A percentile compares a stretch with the other conserved stretches of the same genome.
Evolutionary conservation across 2,113 vertebrate species (phyloP).

Genomic region (Chroicocephalus ridibundus): DNA sequence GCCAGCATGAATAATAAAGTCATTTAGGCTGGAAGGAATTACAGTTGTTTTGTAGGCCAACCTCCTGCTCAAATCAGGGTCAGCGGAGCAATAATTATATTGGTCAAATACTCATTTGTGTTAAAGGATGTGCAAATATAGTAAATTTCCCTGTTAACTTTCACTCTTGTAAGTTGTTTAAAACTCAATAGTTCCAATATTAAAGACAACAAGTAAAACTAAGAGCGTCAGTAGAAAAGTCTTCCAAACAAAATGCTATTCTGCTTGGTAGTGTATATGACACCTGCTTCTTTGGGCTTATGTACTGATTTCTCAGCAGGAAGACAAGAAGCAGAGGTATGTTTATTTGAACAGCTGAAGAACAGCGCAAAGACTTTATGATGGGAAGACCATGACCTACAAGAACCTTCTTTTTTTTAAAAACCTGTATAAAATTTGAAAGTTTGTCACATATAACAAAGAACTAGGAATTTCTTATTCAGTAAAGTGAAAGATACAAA

Average conservation of each 20-base stretch:
- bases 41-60: background rate
- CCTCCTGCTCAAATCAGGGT: background rate
- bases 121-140: background rate
- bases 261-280: background rate
- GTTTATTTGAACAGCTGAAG: conserved; percentile 79
- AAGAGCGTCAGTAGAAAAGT: background rate
- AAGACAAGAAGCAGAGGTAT: conserved; percentile 8
- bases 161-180: background rate
- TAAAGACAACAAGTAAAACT: background rate
- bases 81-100: background rate
- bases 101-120: background rate
- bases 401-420: conserved; percentile 11
- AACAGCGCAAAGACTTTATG: conserved; percentile 5
- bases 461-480: background rate
- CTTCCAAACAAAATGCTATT: background rate
- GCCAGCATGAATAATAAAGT: background rate
- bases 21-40: background rate
- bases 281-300: conserved; percentile 16
- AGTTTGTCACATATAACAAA: background rate
- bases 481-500: background rate
- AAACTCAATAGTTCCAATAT: background rate
- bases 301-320: conserved; percentile 10
- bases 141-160: background rate
- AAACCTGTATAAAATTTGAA: background rate
- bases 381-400: conserved; percentile 31